Conservation (phyloP, 2,888 invertebrate species). For the Leuctra nigra region DNA sequence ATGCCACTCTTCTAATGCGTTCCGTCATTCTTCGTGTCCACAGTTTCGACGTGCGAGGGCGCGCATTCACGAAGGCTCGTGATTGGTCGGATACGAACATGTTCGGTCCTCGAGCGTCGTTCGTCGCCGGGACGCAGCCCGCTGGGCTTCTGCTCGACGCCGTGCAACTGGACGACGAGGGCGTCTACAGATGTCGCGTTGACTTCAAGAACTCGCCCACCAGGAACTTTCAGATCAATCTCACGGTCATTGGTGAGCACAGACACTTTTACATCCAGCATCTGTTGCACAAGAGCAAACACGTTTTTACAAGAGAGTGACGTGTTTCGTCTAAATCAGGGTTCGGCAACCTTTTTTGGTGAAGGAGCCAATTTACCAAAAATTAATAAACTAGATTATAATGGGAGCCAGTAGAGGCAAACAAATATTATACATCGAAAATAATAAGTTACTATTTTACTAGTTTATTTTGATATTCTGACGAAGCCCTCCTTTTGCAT, state of each 20-base stretch:
- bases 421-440: no score
- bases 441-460: no score
- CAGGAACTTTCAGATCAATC: slow-evolving; percentile 48
- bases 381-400: no score
- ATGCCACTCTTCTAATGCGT: background rate
- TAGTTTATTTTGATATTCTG: no score
- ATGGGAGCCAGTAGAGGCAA: no score
- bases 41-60: slow-evolving; percentile 48
- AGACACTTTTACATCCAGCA: no score
- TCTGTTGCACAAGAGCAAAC: no score
- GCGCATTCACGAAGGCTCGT: slow-evolving; percentile 43
- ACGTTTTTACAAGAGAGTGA: no score
- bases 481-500: no score
- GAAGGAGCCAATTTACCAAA: no score
- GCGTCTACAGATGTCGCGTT: slow-evolving; percentile 47
- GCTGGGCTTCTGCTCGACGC: slow-evolving; percentile 45
- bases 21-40: background rate
- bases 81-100: slow-evolving; percentile 46
- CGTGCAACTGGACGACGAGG: slow-evolving; percentile 37
- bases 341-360: no score
- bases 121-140: slow-evolving; percentile 40
- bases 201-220: slow-evolving; percentile 50
- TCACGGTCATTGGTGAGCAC: slow-evolving; percentile 49
- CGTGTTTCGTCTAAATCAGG: no score
- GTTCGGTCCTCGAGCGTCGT: slow-evolving; percentile 46